Percentiles rank a stretch among this genome's conserved stretches.
Evolutionary conservation across 2,797 vertebrate genomes (phyloP).

Genomic region (Rhadinocentrus ornatus): DNA sequence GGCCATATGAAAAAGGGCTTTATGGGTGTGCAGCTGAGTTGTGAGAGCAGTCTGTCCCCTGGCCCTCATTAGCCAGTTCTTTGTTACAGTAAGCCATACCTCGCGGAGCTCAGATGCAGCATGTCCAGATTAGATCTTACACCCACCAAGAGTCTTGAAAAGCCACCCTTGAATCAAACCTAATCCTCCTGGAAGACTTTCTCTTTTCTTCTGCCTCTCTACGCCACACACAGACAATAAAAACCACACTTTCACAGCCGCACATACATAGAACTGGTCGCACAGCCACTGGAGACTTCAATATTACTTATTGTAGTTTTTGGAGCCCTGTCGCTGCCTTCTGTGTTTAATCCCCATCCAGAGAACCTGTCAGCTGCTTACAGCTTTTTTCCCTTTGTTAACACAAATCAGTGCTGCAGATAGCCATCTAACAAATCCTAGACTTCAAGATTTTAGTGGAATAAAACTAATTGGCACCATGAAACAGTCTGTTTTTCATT

Average conservation of each 20-base stretch:
- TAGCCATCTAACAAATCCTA: slow-evolving; percentile 60
- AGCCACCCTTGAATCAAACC: slow-evolving; percentile 62
- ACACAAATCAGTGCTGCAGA: slow-evolving; percentile 72
- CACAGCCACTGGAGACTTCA: slow-evolving; percentile 53
- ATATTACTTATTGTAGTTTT: slow-evolving; percentile 57
- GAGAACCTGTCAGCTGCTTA: slow-evolving; percentile 64
- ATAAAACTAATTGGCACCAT: slow-evolving; percentile 49
- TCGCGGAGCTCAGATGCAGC: slow-evolving; percentile 79
- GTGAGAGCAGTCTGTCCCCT: slow-evolving; percentile 61
- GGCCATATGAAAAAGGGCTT: slow-evolving; percentile 59
- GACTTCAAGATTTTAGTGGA: slow-evolving; percentile 50
- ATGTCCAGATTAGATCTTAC: slow-evolving; percentile 76
- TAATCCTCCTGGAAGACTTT: slow-evolving; percentile 76
- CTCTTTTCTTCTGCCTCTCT: slow-evolving; percentile 49
- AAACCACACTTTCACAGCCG: slow-evolving; percentile 8
- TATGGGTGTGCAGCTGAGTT: slow-evolving; percentile 59
- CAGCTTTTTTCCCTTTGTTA: slow-evolving; percentile 65
- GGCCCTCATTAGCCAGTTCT: slow-evolving; percentile 75
- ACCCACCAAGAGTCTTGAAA: slow-evolving; percentile 72
- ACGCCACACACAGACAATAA: slow-evolving; percentile 55
- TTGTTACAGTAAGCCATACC: slow-evolving; percentile 81
- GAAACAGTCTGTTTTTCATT: slow-evolving; percentile 52
- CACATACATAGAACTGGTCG: slow-evolving; percentile 45
- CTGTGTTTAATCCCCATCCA: slow-evolving; percentile 71
- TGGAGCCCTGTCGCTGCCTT: slow-evolving; percentile 48